These are phyloP conservation scores for Megastigmus dorsalis DNA, from an alignment of 2,888 invertebrate genomes.

Conservation along the genomic window DNA sequence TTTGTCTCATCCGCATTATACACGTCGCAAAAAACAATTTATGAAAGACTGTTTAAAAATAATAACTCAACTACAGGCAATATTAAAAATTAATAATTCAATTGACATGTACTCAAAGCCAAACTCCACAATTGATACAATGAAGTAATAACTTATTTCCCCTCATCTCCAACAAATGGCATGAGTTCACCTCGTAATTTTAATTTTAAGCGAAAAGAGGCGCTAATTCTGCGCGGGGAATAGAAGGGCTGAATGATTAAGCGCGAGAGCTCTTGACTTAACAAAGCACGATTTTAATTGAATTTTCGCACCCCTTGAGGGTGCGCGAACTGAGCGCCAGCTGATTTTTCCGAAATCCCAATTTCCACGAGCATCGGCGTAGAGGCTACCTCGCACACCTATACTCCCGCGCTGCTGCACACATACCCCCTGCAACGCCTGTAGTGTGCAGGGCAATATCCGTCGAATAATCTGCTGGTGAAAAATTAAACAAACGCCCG, in stretches of 20 bases:
- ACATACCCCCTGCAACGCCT: background rate
- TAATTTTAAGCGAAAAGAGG: too few relatives aligned
- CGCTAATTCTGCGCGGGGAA: too few relatives aligned
- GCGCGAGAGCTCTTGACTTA: background rate
- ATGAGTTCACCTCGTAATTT: too few relatives aligned
- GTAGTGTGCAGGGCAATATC: too few relatives aligned
- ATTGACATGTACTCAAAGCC: background rate
- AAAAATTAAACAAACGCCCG: background rate
- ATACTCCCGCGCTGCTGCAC: too few relatives aligned
- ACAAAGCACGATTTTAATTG: slow-evolving; percentile 9
- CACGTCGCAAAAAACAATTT: too few relatives aligned
- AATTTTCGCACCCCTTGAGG: background rate
- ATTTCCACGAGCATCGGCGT: background rate
- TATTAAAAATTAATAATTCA: background rate
- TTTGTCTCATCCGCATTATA: too few relatives aligned
- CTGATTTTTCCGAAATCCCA: background rate
- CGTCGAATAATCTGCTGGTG: too few relatives aligned
- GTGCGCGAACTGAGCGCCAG: too few relatives aligned
- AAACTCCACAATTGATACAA: background rate
- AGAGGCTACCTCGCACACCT: background rate
- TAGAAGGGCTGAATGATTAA: background rate
- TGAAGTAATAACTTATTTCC: background rate
- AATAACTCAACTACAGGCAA: too few relatives aligned
- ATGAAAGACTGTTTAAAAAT: too few relatives aligned
- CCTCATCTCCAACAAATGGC: too few relatives aligned